phyloP scores from a whole-genome alignment of 2,888 invertebrate species.

The Formica aserva region DNA sequence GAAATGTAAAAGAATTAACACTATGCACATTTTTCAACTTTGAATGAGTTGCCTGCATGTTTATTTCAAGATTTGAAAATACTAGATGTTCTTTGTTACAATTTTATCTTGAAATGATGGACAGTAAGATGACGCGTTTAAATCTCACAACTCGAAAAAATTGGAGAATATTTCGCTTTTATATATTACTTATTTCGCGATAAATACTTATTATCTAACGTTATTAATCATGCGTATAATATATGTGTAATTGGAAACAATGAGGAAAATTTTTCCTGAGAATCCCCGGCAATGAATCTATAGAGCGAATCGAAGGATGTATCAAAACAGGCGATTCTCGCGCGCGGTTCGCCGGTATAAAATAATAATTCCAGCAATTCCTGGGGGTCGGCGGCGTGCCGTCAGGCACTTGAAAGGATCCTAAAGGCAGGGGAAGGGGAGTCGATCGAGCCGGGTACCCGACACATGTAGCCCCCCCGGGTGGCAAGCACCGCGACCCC shows the following conservation, averaged over 20 bases:
- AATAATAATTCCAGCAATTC: conserved; percentile 79
- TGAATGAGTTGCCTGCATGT: background rate
- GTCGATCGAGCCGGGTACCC: conserved; percentile 74
- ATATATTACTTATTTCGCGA: background rate
- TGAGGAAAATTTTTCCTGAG: background rate
- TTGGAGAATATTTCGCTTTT: background rate
- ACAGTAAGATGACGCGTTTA: background rate
- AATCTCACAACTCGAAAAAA: background rate
- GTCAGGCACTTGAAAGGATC: conserved; percentile 82
- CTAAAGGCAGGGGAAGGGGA: conserved; percentile 56
- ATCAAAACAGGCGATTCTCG: conserved; percentile 20
- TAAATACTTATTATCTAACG: background rate
- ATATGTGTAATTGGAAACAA: background rate
- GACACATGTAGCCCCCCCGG: conserved; percentile 82
- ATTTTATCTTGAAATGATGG: background rate
- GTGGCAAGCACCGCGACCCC: conserved; percentile 80
- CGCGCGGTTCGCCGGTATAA: conserved; percentile 62
- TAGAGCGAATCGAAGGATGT: background rate
- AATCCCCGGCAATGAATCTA: background rate
- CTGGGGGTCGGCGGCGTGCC: conserved; percentile 63
- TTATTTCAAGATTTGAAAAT: background rate
- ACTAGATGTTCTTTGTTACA: background rate
- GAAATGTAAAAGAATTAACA: background rate
- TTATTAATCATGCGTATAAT: background rate
- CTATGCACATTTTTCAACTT: background rate